A percentile compares a stretch with the other conserved stretches of the same genome.
phyloP scores from a whole-genome alignment of 1,140 invertebrate species.

The Bombus pyrosoma region DNA sequence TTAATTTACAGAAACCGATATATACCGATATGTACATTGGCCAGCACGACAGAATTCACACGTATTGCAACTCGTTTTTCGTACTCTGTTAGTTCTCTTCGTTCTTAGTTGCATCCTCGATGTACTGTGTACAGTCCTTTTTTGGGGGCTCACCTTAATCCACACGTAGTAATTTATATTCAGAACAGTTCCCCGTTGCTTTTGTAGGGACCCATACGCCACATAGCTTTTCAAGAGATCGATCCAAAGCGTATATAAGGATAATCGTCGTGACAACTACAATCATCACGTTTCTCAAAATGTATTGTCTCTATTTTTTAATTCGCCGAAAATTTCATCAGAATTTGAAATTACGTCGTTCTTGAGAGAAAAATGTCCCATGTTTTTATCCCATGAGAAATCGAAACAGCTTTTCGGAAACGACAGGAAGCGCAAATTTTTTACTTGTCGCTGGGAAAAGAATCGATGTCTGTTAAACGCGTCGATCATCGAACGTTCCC shows the following conservation, averaged over 20 bases:
- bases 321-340: neutral
- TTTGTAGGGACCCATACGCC: neutral
- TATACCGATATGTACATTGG: slow-evolving; percentile 16
- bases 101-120: slow-evolving; percentile 11
- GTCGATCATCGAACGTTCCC: slow-evolving; percentile 13
- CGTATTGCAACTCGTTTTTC: neutral
- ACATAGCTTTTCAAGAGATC: slow-evolving; percentile 8
- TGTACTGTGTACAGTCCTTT: slow-evolving; percentile 18
- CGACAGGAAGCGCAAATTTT: slow-evolving; percentile 35
- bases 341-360: neutral
- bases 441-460: slow-evolving; percentile 46
- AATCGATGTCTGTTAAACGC: neutral
- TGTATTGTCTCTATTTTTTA: neutral
- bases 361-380: neutral
- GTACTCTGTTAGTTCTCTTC: neutral
- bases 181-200: slow-evolving; percentile 13
- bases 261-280: slow-evolving; percentile 23
- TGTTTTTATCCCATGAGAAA: neutral
- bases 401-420: neutral
- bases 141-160: slow-evolving; percentile 29
- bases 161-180: slow-evolving; percentile 67
- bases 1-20: slow-evolving; percentile 51
- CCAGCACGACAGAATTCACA: neutral
- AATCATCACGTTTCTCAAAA: neutral
- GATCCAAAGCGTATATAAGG: slow-evolving; percentile 35